phyloP scores from a whole-genome alignment of 2,113 vertebrate genomes.

The Brachionichthys hirsutus region DNA sequence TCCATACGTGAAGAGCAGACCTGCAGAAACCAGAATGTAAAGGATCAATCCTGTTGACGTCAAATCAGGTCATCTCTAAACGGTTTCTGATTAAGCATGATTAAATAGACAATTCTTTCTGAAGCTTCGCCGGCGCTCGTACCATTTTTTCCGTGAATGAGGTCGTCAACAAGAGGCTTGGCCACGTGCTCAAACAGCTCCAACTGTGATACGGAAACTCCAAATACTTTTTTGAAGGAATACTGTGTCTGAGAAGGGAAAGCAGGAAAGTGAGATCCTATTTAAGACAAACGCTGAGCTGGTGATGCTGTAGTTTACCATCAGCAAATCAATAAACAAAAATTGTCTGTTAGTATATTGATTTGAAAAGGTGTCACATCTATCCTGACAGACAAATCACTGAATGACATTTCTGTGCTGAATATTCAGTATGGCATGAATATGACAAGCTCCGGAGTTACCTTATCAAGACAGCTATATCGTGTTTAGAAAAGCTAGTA shows the following conservation, averaged over 20 bases:
- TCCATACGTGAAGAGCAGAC: slow-evolving; percentile 93
- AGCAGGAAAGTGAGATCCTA: not conserved
- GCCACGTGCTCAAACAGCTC: slow-evolving; percentile 91
- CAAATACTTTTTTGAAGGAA: slow-evolving; percentile 94
- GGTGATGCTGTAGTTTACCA: not conserved
- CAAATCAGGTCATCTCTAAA: not conserved
- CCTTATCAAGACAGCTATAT: no score
- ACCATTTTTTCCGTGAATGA: slow-evolving; percentile 94
- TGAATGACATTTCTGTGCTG: no score
- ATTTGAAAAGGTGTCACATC: no score
- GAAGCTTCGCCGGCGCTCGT: slow-evolving; percentile 4
- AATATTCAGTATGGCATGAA: no score
- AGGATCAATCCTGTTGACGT: not conserved
- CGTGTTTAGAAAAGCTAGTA: no score
- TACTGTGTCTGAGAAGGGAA: slow-evolving; percentile 84
- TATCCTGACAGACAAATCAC: no score
- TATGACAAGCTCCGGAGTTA: no score
- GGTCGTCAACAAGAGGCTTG: slow-evolving; percentile 89
- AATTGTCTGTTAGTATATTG: no score
- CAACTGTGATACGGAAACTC: slow-evolving; percentile 81
- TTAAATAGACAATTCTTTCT: not conserved
- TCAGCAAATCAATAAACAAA: no score
- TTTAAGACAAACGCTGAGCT: not conserved
- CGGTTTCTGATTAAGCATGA: not conserved
- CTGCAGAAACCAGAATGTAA: slow-evolving; percentile 64